A percentile compares a stretch with the other conserved stretches of the same genome.
Evolutionary conservation across 2,113 vertebrate genomes (phyloP).

Genomic region (Sula dactylatra): DNA sequence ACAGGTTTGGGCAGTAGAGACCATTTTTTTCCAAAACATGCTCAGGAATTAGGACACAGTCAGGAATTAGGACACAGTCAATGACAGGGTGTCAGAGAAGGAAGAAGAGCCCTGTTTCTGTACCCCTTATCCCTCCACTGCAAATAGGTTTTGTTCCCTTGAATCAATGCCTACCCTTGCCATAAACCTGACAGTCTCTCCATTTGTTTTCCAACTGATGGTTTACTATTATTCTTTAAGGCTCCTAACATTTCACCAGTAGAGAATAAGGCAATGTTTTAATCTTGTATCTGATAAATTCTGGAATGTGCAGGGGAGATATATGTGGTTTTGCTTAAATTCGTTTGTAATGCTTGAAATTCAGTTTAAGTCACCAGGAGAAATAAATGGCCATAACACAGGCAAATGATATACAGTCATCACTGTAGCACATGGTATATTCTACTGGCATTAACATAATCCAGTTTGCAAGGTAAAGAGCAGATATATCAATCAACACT

Average conservation of each 20-base stretch:
- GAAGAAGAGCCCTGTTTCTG: not conserved
- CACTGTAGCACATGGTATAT: not conserved
- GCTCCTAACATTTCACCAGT: not conserved
- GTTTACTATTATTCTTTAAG: not conserved
- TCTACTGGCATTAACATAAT: not conserved
- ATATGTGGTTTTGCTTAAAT: not conserved
- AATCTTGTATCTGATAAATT: not conserved
- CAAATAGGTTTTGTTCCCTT: not conserved
- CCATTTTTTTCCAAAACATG: not conserved
- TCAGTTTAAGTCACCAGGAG: not conserved
- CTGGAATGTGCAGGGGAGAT: not conserved
- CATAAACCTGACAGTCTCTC: not conserved
- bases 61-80: not conserved
- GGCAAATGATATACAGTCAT: not conserved
- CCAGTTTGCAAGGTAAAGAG: not conserved
- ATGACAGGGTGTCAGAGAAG: not conserved
- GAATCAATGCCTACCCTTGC: not conserved
- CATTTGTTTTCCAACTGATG: not conserved
- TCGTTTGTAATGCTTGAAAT: not conserved
- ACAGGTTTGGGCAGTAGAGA: not conserved
- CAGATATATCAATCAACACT: not conserved
- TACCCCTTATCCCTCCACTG: not conserved
- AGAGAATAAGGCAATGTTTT: not conserved
- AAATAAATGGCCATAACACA: not conserved
- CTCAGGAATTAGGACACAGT: not conserved